phyloP scores from a whole-genome alignment of 2,797 vertebrate species.

The Tadarida brasiliensis region DNA sequence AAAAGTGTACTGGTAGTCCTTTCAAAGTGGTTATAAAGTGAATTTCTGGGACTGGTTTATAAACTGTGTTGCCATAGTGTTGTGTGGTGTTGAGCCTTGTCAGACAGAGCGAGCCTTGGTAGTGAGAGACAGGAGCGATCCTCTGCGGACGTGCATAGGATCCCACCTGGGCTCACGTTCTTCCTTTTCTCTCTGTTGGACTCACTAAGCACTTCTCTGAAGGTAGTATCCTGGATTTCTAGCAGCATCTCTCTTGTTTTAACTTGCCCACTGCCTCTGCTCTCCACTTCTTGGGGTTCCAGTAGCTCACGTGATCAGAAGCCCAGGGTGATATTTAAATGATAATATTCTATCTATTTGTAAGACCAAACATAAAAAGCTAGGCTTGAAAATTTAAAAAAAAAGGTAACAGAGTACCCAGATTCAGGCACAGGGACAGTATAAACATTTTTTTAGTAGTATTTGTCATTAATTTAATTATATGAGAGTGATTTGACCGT shows the following conservation, averaged over 20 bases:
- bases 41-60: constrained; percentile 7
- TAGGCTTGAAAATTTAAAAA: neutral
- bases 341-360: neutral
- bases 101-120: neutral
- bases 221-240: neutral
- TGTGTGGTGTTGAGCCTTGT: neutral
- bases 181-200: neutral
- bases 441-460: neutral
- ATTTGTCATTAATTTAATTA: neutral
- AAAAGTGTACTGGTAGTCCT: neutral
- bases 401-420: neutral
- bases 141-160: neutral
- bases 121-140: neutral
- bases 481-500: neutral
- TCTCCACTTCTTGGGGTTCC: neutral
- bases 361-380: neutral
- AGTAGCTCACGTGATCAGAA: neutral
- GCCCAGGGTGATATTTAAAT: neutral
- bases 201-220: neutral
- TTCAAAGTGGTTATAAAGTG: constrained; percentile 38
- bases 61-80: neutral
- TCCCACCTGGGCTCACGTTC: neutral
- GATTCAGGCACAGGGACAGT: neutral
- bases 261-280: neutral
- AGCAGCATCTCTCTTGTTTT: neutral